Base-by-base conservation (phyloP, 2,888 invertebrate genomes). In the Protophormia terraenovae region DNA sequence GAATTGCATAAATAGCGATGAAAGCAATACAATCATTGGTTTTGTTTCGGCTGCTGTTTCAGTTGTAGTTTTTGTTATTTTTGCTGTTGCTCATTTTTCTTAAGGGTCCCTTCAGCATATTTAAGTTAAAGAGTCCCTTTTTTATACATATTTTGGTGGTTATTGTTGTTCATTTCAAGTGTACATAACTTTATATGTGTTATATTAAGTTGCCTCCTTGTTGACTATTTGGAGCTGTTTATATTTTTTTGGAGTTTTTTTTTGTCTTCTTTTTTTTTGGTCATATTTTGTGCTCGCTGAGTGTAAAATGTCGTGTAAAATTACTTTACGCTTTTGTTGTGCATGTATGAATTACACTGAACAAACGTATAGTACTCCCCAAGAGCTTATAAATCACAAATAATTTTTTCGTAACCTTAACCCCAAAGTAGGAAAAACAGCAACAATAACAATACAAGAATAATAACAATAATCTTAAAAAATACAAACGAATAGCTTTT, bases 1-100 rank as follows among this genome's bases (percentile, higher is more conserved):
- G 91, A 91, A 90, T 90, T 90, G 89, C 89, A 90, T 91, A 90
- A 91, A 91, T 90, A 90, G 90, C 89, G 90, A 89, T 89, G 90
- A 81, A 84, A 81, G 91, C 90, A 90, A 89, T 89, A 89, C 89
- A 91, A 90, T 91, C 90, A 91, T 89, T 84, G 83, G 83, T 83
- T 82, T 76, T 84, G 67, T 75, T 71, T 73, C 24, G 82, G 71
- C 82, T 72, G 69, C 50, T 66, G 64, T 29, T 66, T 50, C 50
- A 55, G 24, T 47, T 73, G 58, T 58, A 58, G 27, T 53, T n/a
- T n/a, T 29, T 41, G 41, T 53, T 71, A 12, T 47, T 69, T 19
- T 60, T 78, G 60, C 60, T 78, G 80, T 22, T 79, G 22, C 58
- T 66, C 78, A 78, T 60, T 73, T 79, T 64, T 69, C 41, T 66